phyloP scores from a whole-genome alignment of 2,888 invertebrate species.

The Patella pellucida region DNA sequence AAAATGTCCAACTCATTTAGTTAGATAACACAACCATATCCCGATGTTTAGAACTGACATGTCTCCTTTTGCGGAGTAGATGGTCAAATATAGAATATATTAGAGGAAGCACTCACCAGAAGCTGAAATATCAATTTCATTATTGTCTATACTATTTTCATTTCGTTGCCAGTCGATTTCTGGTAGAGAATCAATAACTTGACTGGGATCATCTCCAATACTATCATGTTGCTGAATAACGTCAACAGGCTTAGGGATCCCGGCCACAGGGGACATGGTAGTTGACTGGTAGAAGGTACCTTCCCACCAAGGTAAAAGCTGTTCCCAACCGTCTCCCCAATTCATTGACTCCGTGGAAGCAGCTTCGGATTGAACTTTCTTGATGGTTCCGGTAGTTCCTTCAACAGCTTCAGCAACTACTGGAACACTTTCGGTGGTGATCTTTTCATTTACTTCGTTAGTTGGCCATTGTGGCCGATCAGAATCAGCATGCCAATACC shows the following conservation, averaged over 20 bases:
- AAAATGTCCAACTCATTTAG: too few species aligned
- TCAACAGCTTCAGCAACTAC: not conserved
- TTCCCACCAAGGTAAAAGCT: slow-evolving; percentile 38
- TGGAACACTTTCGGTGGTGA: not conserved
- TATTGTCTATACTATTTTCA: slow-evolving; percentile 11
- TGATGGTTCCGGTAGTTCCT: not conserved
- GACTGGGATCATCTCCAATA: not conserved
- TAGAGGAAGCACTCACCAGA: too few species aligned
- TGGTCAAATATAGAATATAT: not conserved
- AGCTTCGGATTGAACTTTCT: not conserved
- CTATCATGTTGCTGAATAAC: slow-evolving; percentile 1
- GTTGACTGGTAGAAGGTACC: slow-evolving; percentile 21
- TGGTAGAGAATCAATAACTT: not conserved
- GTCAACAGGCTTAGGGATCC: slow-evolving; percentile 11
- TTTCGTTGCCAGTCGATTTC: slow-evolving; percentile 10
- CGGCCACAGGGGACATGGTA: slow-evolving; percentile 7
- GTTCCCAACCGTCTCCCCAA: slow-evolving; percentile 31
- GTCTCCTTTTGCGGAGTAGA: not conserved
- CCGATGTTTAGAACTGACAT: not conserved
- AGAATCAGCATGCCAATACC: slow-evolving; percentile 36
- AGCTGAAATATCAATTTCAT: not conserved
- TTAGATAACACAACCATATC: too few species aligned
- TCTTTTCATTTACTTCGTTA: slow-evolving; percentile 23
- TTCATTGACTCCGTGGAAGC: slow-evolving; percentile 13
- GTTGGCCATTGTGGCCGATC: slow-evolving; percentile 26